Evolutionary conservation across 1,140 invertebrate species (phyloP).

Genomic region (Linepithema humile): DNA sequence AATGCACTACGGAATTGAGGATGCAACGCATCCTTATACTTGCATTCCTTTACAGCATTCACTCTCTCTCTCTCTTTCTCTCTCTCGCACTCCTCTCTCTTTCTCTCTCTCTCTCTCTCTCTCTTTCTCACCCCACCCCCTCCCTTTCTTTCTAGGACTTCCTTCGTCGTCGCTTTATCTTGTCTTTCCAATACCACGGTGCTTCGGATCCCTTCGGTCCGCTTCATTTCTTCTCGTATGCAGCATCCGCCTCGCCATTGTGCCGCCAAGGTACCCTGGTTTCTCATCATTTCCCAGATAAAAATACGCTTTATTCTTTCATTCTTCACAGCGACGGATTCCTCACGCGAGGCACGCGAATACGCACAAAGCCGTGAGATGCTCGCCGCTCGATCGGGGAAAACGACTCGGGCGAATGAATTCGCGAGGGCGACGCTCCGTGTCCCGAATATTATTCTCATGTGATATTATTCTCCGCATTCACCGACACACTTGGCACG

Average conservation of each 20-base stretch:
- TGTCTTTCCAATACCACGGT: slow-evolving; percentile 29
- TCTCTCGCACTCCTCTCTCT: background rate
- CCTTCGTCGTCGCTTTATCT: slow-evolving; percentile 47
- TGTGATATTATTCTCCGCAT: slow-evolving; percentile 4
- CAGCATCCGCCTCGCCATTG: slow-evolving; percentile 33
- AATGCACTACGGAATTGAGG: slow-evolving; percentile 98
- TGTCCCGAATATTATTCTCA: slow-evolving; percentile 49
- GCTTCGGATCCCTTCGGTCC: slow-evolving; percentile 12
- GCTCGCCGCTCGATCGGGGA: slow-evolving; percentile 12
- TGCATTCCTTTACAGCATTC: background rate
- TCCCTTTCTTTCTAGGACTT: background rate
- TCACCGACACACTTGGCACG: background rate
- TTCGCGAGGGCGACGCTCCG: background rate
- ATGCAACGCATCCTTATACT: slow-evolving; percentile 81
- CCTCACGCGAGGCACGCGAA: slow-evolving; percentile 39
- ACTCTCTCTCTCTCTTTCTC: background rate
- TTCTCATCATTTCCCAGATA: slow-evolving; percentile 53
- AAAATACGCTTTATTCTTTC: slow-evolving; percentile 55
- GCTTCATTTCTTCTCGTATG: slow-evolving; percentile 38
- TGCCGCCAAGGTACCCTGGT: slow-evolving; percentile 32
- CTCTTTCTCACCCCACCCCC: background rate
- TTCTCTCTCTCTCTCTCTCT: background rate
- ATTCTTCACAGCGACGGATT: slow-evolving; percentile 40
- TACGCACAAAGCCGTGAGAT: slow-evolving; percentile 31
- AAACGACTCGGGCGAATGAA: slow-evolving; percentile 40